A percentile compares a stretch with the other conserved stretches of the same genome.
Evolutionary conservation across 2,797 vertebrate genomes (phyloP).

Genomic region (Podarcis siculus): DNA sequence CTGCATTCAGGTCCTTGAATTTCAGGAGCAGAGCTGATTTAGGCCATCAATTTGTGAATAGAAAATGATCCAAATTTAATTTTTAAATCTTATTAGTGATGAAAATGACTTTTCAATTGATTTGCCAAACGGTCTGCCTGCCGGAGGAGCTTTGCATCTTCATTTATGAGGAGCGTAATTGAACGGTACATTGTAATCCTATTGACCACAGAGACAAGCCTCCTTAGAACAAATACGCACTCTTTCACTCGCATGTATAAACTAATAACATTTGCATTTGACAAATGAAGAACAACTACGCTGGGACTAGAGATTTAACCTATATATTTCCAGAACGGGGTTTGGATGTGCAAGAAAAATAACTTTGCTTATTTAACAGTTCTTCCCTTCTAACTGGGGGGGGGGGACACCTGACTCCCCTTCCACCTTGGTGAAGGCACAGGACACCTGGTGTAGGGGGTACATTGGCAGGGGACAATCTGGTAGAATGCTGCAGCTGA

Average conservation of each 20-base stretch:
- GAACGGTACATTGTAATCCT: slow-evolving; percentile 48
- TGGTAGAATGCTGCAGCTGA: background rate
- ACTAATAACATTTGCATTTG: slow-evolving; percentile 27
- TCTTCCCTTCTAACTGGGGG: background rate
- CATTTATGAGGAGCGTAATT: slow-evolving; percentile 60
- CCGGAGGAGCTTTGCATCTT: slow-evolving; percentile 30
- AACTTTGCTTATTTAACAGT: background rate
- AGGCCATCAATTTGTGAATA: background rate
- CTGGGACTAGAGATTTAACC: background rate
- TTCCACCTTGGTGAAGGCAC: no score
- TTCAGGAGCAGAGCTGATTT: background rate
- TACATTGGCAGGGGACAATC: background rate
- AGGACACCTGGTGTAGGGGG: background rate
- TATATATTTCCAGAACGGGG: background rate
- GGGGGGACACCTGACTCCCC: no score
- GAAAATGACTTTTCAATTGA: slow-evolving; percentile 62
- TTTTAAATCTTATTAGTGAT: slow-evolving; percentile 57
- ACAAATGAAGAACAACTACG: background rate
- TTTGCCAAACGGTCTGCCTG: slow-evolving; percentile 44
- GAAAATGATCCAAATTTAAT: slow-evolving; percentile 46
- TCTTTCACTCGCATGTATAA: slow-evolving; percentile 16
- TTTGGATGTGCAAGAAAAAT: background rate
- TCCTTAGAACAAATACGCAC: slow-evolving; percentile 25
- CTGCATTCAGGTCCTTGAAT: background rate
- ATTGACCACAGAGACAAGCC: slow-evolving; percentile 56